A percentile compares a stretch with the other conserved stretches of the same genome.
Conservation (phyloP, 2,888 invertebrate species). For the Cancer borealis region DNA sequence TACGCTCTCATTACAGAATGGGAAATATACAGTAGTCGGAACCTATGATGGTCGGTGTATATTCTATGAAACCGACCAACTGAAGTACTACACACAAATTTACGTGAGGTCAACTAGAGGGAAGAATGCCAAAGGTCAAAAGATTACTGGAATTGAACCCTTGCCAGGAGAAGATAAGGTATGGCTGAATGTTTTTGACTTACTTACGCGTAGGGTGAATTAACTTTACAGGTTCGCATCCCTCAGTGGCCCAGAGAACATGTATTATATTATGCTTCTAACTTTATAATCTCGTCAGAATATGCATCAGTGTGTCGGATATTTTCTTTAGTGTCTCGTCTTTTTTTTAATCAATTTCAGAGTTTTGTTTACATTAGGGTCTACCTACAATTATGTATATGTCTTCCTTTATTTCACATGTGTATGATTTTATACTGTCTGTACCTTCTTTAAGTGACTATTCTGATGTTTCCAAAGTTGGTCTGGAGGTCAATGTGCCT, state of each 20-base stretch:
- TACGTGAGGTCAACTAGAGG: constrained; percentile 97
- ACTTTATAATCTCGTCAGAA: background rate
- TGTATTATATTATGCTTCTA: background rate
- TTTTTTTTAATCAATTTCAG: background rate
- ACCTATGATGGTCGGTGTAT: constrained; percentile 99
- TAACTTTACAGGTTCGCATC: background rate
- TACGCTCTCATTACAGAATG: constrained; percentile 86
- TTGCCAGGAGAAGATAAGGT: constrained; percentile 96
- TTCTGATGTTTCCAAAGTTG: background rate
- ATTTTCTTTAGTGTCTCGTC: background rate
- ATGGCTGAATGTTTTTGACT: background rate
- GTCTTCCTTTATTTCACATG: background rate
- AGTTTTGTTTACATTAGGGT: background rate
- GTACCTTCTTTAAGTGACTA: background rate
- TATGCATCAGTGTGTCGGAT: background rate
- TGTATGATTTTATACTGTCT: background rate
- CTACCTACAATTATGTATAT: background rate
- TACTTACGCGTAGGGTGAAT: background rate
- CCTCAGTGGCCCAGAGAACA: background rate
- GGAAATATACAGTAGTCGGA: constrained; percentile 98
- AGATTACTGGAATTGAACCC: constrained; percentile 98
- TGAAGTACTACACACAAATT: constrained; percentile 98
- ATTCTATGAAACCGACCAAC: constrained; percentile 98
- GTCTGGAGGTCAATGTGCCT: background rate
- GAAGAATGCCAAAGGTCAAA: constrained; percentile 95